Conservation (phyloP, 2,888 invertebrate genomes). For the Protodeltote pygarga region DNA sequence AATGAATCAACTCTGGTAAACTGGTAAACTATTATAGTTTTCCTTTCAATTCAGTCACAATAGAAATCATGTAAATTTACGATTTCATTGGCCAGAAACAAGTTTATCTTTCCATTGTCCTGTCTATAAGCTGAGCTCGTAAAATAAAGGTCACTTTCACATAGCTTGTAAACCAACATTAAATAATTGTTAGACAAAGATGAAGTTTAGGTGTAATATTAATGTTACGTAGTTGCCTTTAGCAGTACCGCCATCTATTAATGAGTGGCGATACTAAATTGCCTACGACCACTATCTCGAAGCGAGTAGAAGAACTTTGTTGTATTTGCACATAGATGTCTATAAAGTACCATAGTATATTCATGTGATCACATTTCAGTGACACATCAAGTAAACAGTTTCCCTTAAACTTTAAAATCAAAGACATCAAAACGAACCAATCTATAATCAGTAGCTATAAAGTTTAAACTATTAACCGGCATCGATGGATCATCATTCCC, state of each 20-base stretch:
- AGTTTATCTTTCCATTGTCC: slow-evolving; percentile 29
- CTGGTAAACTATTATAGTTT: slow-evolving; percentile 6
- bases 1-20: background rate
- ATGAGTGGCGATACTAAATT: too few species aligned
- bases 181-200: too few species aligned
- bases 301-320: too few species aligned
- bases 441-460: slow-evolving; percentile 5
- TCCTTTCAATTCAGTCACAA: slow-evolving; percentile 12
- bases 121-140: slow-evolving; percentile 13
- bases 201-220: too few species aligned
- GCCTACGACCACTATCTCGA: too few species aligned
- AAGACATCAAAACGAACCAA: slow-evolving; percentile 11
- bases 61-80: slow-evolving; percentile 28
- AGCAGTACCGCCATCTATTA: too few species aligned
- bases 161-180: too few species aligned
- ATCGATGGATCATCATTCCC: slow-evolving; percentile 37
- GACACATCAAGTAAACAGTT: background rate
- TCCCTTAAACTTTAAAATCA: slow-evolving; percentile 24
- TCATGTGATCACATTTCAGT: background rate
- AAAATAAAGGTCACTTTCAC: slow-evolving; percentile 6
- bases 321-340: too few species aligned
- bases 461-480: slow-evolving; percentile 18
- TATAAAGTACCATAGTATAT: too few species aligned
- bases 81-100: slow-evolving; percentile 20
- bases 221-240: too few species aligned